Percentiles rank a stretch among this genome's conserved stretches.
Conservation (phyloP, 2,113 vertebrate species). For the Saimiri boliviensis region DNA sequence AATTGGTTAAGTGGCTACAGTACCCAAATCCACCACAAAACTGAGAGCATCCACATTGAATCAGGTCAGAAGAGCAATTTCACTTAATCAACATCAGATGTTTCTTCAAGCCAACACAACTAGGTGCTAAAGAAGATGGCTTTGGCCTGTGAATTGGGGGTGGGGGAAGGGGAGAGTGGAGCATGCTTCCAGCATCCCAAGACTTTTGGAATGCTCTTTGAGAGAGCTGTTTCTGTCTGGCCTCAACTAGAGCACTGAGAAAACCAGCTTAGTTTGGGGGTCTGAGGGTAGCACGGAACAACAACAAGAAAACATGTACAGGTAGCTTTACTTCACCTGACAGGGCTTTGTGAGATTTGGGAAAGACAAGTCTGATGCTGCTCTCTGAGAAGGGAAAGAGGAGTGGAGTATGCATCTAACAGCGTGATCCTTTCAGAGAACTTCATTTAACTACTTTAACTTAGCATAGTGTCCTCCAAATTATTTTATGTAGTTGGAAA, state of each 20-base stretch:
- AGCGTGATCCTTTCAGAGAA: not conserved
- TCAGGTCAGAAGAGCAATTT: not conserved
- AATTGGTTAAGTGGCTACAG: not conserved
- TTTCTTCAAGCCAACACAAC: not conserved
- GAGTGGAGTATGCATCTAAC: not conserved
- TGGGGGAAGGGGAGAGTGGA: not conserved
- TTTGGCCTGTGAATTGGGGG: not conserved
- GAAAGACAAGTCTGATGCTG: not conserved
- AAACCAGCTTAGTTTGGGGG: no score
- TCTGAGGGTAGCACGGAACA: not conserved
- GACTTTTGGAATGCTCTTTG: not conserved
- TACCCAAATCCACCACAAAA: not conserved
- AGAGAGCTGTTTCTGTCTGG: not conserved
- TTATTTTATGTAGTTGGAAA: not conserved
- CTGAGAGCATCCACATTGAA: not conserved
- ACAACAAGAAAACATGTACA: not conserved
- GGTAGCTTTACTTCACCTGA: not conserved
- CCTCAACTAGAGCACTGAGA: not conserved
- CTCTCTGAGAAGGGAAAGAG: not conserved
- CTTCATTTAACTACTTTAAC: not conserved
- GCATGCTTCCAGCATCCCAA: not conserved
- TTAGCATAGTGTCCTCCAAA: not conserved
- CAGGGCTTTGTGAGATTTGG: not conserved
- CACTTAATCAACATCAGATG: not conserved
- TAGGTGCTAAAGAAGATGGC: not conserved